Evolutionary conservation across 2,797 vertebrate genomes (phyloP).

Genomic region (Microctenopoma lineatum): DNA sequence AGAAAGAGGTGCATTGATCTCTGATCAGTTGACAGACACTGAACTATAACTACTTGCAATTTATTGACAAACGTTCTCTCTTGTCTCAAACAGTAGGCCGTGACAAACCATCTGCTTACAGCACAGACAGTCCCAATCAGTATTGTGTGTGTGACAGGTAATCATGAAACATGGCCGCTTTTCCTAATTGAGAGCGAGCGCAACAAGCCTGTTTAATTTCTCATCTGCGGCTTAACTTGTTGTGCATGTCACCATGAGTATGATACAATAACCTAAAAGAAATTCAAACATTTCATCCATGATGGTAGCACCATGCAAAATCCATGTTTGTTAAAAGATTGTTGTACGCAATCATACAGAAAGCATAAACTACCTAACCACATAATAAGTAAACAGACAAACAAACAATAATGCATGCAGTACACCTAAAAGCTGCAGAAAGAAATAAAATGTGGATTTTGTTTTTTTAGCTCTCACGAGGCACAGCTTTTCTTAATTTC

Average conservation of each 20-base stretch:
- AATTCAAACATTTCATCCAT: too few species aligned
- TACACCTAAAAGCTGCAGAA: neutral
- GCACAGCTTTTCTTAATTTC: constrained; percentile 5
- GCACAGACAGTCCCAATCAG: neutral
- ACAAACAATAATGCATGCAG: neutral
- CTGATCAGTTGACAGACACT: constrained; percentile 18
- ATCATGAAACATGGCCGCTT: constrained; percentile 7
- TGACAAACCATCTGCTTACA: neutral
- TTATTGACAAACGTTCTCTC: constrained; percentile 12
- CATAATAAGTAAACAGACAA: neutral
- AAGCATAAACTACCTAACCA: neutral
- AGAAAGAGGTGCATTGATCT: neutral
- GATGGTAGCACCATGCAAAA: neutral
- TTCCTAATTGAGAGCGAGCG: neutral
- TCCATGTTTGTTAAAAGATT: neutral
- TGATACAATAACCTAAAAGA: neutral
- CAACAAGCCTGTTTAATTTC: neutral
- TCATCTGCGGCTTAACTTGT: neutral
- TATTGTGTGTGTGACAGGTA: neutral
- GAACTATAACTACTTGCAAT: constrained; percentile 6
- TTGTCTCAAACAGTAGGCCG: constrained; percentile 19
- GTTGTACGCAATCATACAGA: neutral
- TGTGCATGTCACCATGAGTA: neutral
- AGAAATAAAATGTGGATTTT: neutral
- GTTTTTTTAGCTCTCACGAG: neutral